Percentiles rank a stretch among this genome's conserved stretches.
phyloP scores from a whole-genome alignment of 53 echinoderm and acorn worm species.

The Patiria pectinifera region DNA sequence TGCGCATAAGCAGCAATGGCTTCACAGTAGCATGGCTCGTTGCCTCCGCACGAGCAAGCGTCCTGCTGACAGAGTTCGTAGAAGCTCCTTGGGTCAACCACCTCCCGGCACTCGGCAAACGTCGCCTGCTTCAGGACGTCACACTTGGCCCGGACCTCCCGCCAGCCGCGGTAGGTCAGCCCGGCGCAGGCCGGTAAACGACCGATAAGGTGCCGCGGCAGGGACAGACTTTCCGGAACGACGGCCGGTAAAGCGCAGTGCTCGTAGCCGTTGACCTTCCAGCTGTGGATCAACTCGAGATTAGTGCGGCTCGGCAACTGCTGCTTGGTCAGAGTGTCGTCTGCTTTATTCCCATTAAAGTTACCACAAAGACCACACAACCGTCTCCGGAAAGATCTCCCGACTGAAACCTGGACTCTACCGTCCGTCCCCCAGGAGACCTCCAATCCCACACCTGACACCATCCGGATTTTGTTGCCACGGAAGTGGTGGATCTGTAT shows the following conservation, averaged over 20 bases:
- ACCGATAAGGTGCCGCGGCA: background rate
- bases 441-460: slow-evolving; percentile 58
- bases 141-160: slow-evolving; percentile 55
- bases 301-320: slow-evolving; percentile 58
- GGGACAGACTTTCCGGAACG: slow-evolving; percentile 2
- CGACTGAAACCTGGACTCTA: slow-evolving; percentile 49
- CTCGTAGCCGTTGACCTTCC: slow-evolving; percentile 84
- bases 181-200: slow-evolving; percentile 41
- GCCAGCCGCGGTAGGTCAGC: slow-evolving; percentile 53
- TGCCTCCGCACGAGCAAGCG: slow-evolving; percentile 70
- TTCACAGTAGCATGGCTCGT: slow-evolving; percentile 81
- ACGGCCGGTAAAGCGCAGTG: slow-evolving; percentile 27
- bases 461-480: slow-evolving; percentile 17
- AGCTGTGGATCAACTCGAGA: slow-evolving; percentile 79
- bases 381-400: slow-evolving; percentile 11
- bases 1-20: slow-evolving; percentile 70
- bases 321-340: slow-evolving; percentile 78
- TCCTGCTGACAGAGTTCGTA: slow-evolving; percentile 72
- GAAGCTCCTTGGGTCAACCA: slow-evolving; percentile 62
- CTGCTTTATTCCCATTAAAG: slow-evolving; percentile 69
- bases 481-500: slow-evolving; percentile 37
- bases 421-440: slow-evolving; percentile 53
- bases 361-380: slow-evolving; percentile 80
- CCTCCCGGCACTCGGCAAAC: slow-evolving; percentile 49
- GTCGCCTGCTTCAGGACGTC: slow-evolving; percentile 27